Evolutionary conservation across 2,797 vertebrate species (phyloP).

Genomic region (Pseudotriccus pelzelni): DNA sequence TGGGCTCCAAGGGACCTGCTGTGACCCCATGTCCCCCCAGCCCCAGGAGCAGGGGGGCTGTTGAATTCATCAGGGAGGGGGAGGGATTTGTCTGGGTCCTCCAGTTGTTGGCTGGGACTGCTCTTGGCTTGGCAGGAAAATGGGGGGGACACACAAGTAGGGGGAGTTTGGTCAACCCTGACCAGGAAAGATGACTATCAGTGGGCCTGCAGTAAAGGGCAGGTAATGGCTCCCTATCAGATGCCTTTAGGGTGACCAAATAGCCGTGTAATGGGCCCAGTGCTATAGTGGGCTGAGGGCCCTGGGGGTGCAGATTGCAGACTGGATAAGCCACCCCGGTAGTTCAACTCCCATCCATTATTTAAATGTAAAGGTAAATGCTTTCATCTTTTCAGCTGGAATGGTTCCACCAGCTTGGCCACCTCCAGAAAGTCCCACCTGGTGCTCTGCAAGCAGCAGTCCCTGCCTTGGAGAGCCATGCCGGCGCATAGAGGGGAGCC

Average conservation of each 20-base stretch:
- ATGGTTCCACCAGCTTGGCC: neutral
- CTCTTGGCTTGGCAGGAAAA: neutral
- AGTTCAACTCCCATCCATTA: slow-evolving; percentile 52
- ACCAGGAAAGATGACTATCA: slow-evolving; percentile 72
- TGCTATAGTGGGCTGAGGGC: neutral
- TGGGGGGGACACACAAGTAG: neutral
- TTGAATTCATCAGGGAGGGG: neutral
- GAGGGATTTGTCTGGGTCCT: neutral
- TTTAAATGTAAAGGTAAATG: slow-evolving; percentile 55
- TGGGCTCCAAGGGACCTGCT: neutral
- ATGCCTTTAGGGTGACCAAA: slow-evolving; percentile 66
- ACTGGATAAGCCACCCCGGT: slow-evolving; percentile 16
- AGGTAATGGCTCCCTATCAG: slow-evolving; percentile 5
- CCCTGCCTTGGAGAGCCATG: neutral
- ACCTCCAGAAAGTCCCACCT: neutral
- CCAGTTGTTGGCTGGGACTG: neutral
- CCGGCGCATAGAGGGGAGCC: neutral
- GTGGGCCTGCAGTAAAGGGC: slow-evolving; percentile 13
- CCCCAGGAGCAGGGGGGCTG: neutral
- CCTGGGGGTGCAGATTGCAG: slow-evolving; percentile 45
- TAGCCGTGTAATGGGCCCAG: slow-evolving; percentile 47
- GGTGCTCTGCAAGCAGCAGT: neutral
- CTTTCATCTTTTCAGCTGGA: slow-evolving; percentile 47
- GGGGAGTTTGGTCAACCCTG: slow-evolving; percentile 63
- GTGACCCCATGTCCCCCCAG: neutral